A percentile compares a stretch with the other conserved stretches of the same genome.
Evolutionary conservation across 2,113 vertebrate genomes (phyloP).

Genomic region (Aplodontia rufa): DNA sequence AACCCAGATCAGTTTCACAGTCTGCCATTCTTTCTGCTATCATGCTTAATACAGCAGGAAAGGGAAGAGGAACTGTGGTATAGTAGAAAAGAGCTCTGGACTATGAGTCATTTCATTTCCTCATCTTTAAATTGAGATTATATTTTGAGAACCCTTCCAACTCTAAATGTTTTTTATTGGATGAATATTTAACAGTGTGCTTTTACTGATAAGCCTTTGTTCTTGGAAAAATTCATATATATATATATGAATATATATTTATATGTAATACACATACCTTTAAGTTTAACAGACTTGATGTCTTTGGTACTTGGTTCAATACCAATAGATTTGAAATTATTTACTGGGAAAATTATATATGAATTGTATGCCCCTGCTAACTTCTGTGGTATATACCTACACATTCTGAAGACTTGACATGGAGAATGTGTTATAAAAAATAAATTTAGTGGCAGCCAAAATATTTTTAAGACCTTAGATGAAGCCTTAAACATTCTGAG

Average conservation of each 20-base stretch:
- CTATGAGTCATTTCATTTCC: slow-evolving; percentile 72
- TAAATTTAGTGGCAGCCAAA: slow-evolving; percentile 36
- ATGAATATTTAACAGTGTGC: slow-evolving; percentile 37
- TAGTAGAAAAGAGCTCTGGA: slow-evolving; percentile 42
- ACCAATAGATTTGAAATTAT: slow-evolving; percentile 48
- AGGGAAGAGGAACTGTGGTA: slow-evolving; percentile 55
- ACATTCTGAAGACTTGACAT: slow-evolving; percentile 27
- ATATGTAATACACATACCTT: background rate
- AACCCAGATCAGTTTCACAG: slow-evolving; percentile 36
- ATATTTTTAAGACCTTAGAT: slow-evolving; percentile 39
- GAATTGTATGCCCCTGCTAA: slow-evolving; percentile 29
- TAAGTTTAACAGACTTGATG: slow-evolving; percentile 36
- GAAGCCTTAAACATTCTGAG: slow-evolving; percentile 39
- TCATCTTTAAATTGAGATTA: slow-evolving; percentile 64
- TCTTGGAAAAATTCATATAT: background rate
- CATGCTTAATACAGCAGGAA: slow-evolving; percentile 55
- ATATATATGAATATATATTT: background rate
- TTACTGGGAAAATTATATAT: slow-evolving; percentile 39
- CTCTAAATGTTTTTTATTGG: background rate
- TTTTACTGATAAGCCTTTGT: slow-evolving; percentile 55
- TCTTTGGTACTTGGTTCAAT: slow-evolving; percentile 20
- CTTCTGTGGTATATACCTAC: slow-evolving; percentile 35
- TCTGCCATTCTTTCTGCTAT: slow-evolving; percentile 36
- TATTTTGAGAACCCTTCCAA: slow-evolving; percentile 49
- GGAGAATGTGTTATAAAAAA: slow-evolving; percentile 56